A percentile compares a stretch with the other conserved stretches of the same genome.
phyloP scores from a whole-genome alignment of 2,797 vertebrate genomes.

The Bufotes viridis region DNA sequence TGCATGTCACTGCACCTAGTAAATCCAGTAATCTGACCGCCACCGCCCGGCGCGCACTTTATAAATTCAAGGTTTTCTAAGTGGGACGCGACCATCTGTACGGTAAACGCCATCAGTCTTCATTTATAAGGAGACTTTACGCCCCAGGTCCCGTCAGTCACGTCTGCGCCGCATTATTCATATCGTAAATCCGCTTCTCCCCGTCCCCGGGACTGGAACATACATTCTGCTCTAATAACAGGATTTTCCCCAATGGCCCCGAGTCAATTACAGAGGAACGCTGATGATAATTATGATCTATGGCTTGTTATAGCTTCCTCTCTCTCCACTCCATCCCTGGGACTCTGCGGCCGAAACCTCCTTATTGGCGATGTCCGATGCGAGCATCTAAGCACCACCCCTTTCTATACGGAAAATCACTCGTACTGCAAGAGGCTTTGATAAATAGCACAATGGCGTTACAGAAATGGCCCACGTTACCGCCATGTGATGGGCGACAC shows the following conservation, averaged over 20 bases:
- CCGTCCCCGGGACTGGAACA: not conserved
- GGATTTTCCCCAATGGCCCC: constrained; percentile 36
- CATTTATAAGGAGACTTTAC: not conserved
- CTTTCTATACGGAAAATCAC: no score
- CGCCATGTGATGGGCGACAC: no score
- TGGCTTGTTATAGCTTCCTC: constrained; percentile 44
- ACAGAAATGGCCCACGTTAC: no score
- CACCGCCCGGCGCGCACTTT: not conserved
- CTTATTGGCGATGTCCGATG: no score
- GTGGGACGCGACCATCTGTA: not conserved
- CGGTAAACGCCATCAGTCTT: not conserved
- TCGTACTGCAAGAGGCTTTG: no score
- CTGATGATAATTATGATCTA: constrained; percentile 59
- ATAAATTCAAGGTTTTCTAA: not conserved
- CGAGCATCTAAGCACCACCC: no score
- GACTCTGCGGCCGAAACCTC: not conserved
- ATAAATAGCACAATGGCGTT: no score
- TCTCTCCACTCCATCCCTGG: not conserved
- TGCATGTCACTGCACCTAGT: not conserved
- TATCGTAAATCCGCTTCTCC: constrained; percentile 23
- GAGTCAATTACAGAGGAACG: constrained; percentile 41
- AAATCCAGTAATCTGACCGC: not conserved
- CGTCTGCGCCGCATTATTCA: not conserved
- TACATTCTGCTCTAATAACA: constrained; percentile 23
- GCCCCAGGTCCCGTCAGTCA: constrained; percentile 7